Evolutionary conservation across 2,888 invertebrate species (phyloP).

Genomic region (Brenthis daphne): DNA sequence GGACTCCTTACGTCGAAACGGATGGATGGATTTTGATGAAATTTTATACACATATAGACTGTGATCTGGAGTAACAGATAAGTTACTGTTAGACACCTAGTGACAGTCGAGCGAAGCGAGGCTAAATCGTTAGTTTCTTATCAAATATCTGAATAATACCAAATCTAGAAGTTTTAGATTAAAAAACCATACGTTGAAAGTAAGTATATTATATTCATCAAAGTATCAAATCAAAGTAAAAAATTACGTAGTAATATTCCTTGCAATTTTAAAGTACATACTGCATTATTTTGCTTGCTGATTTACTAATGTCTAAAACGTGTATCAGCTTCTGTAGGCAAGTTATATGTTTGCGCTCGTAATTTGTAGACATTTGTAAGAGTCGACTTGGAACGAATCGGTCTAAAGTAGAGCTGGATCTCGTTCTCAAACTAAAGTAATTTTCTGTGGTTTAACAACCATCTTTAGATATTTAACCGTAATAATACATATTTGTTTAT

Average conservation of each 20-base stretch:
- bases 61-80: too few species aligned
- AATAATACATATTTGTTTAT: too few species aligned
- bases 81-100: too few species aligned
- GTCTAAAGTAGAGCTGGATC: slow-evolving; percentile 27
- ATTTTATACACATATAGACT: too few species aligned
- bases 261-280: background rate
- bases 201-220: background rate
- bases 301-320: slow-evolving; percentile 9
- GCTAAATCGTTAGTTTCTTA: too few species aligned
- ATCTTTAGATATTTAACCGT: slow-evolving; percentile 22
- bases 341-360: slow-evolving; percentile 28
- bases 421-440: slow-evolving; percentile 29
- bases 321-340: slow-evolving; percentile 11
- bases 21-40: too few species aligned
- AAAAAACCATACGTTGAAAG: too few species aligned
- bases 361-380: slow-evolving; percentile 31
- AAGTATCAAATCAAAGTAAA: background rate
- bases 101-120: too few species aligned
- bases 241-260: background rate
- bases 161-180: too few species aligned
- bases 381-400: slow-evolving; percentile 27
- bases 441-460: slow-evolving; percentile 29
- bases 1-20: too few species aligned
- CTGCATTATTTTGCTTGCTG: slow-evolving; percentile 5
- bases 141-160: too few species aligned